Base-by-base conservation (phyloP, 2,888 invertebrate species). In the Salticus scenicus region DNA sequence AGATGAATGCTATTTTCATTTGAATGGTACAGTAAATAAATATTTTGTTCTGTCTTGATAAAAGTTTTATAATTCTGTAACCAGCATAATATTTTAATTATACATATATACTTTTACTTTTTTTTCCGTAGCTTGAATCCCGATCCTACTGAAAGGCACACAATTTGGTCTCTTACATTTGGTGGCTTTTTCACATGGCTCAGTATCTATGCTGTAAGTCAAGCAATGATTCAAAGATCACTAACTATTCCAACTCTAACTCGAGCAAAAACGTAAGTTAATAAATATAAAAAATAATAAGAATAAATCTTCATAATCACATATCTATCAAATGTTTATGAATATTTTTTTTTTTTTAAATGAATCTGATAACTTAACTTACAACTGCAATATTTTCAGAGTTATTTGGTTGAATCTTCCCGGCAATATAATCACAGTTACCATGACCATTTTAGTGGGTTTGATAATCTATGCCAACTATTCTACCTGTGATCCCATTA, bases 131-230 rank as follows among this genome's bases (percentile, higher is more conserved):
- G 86, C 37, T 37, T 96, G 92, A 94, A 95, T 91, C 93, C 94
- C 0, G 94, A 94, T 90, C 96, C 96, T 0, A 95, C 96, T 0
- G 94, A 95, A 0, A 94, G 97, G 0, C 97, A 97, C 90, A 96
- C 96, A 28, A 95, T 97, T 88, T 98, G 97, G 96, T 93, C 94
- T 1, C 94, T 96, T 0, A 90, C 95, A 14, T 92, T 97, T 88
- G 98, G 97, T 41, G 97, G 97, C 7, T 96, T 95, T 27, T 94
- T 98, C 90, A 97, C 96, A 90, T 98, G 97, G 97, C 93, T 96
- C 76, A 95, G 96, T 73, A 95, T 97, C 93, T 97, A 96, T 91
- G 96, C 96, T 90, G 96, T 97, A 70, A 98, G 97, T 92, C 98
- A 98, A 91, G 96, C 97, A 0, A 97, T 97, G 63, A 95, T 98